Evolutionary conservation across 2,797 vertebrate genomes (phyloP), one percentile per base, ranked within the genome.

Genomic region (Agapornis canus): DNA sequence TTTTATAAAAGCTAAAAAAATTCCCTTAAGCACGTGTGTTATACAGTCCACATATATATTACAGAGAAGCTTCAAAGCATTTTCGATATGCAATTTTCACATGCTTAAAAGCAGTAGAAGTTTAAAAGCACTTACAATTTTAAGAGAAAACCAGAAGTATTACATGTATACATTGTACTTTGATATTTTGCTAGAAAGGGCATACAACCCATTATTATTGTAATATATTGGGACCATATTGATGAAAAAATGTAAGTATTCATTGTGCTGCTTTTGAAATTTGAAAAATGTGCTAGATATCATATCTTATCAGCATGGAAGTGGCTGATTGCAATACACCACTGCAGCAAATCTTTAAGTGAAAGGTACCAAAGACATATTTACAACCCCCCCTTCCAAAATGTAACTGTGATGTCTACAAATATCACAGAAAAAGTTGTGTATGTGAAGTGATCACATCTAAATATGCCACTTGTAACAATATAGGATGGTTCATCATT

Each of bases 91-190:
- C 22, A 37, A 43, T 75, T 86, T 75, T 78, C 37, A 23, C 37
- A 32, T 63, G 10, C 40, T 81, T 73, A 86, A 81, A 86, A 78
- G 8, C 8, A 72, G 60, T 2, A 2, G 13, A 35, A 31, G 8
- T 92, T 60, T 68, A 79, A 85, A 90, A 90, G 16, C 19, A 57
- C 19, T 61, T 63, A 52, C 9, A 71, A 42, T 63, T 84, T 90
- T 40, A 82, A 84, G 21, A 86, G 42, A 82, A 89, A 82, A 60
- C 0, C 12, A 23, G 23, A 66, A 68, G 35, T 32, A 64, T 37
- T 32, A 60, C 17, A 42, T 42, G 31, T 29, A 57, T 29, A 57
- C 18, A 32, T 10, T 88, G 52, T 72, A 29, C 49, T 88, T 86
- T 77, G 43, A 72, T 49, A 72, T 39, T 64, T 87, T 57, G 40